phyloP scores from a whole-genome alignment of 2,797 vertebrate species.

The Nasua narica region DNA sequence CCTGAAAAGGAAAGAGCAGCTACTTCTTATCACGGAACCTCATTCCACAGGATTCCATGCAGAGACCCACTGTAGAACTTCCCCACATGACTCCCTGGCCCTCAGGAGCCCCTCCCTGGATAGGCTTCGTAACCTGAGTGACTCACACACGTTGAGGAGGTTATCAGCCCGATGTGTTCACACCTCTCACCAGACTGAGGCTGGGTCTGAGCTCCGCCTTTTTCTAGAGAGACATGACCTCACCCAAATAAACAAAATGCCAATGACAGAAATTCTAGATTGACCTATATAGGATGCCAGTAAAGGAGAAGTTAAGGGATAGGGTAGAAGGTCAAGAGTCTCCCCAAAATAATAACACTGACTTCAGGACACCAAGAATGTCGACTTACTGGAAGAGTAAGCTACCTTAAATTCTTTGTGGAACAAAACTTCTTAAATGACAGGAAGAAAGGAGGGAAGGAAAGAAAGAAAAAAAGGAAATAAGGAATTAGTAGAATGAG shows the following conservation, averaged over 20 bases:
- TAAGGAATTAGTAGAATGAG: not conserved
- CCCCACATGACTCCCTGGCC: not conserved
- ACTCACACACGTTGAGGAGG: no score
- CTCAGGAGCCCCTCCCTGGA: not conserved
- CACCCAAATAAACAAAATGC: not conserved
- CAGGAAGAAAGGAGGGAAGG: not conserved
- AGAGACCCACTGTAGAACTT: not conserved
- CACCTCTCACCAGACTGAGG: not conserved
- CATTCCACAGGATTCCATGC: not conserved
- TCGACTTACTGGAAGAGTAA: not conserved
- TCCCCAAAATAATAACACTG: not conserved
- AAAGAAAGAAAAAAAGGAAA: not conserved
- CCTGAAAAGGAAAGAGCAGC: not conserved
- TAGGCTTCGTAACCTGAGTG: not conserved
- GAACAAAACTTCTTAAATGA: not conserved
- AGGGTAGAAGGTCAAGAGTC: not conserved
- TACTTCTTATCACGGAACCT: not conserved
- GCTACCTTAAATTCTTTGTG: not conserved
- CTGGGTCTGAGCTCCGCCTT: not conserved
- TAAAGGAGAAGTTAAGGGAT: not conserved
- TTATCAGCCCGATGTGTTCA: not conserved
- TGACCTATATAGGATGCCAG: not conserved
- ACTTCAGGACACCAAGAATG: not conserved
- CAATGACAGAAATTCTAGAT: not conserved
- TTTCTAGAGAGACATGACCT: slow-evolving; percentile 22